Evolutionary conservation across 2,888 invertebrate species (phyloP).

Genomic region (Phania funesta): DNA sequence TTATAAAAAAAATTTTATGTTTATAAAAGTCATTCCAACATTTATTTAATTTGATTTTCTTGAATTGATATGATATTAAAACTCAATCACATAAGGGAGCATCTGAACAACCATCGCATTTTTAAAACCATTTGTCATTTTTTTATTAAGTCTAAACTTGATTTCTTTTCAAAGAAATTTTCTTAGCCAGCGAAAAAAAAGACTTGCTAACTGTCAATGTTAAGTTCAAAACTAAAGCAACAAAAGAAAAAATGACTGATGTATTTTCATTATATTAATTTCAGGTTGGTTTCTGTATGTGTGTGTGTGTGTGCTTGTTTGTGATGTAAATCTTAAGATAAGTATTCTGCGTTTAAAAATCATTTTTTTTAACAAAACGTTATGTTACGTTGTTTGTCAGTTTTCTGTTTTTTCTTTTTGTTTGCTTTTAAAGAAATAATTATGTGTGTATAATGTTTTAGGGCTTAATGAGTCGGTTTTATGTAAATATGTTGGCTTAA

Average conservation of each 20-base stretch:
- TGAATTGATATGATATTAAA: constrained; percentile 44
- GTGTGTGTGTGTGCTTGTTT: neutral
- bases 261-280: constrained; percentile 34
- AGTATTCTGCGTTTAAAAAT: constrained; percentile 54
- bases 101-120: constrained; percentile 10
- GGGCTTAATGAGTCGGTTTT: constrained; percentile 62
- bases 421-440: constrained; percentile 3
- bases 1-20: neutral
- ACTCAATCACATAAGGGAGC: neutral
- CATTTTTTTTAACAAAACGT: constrained; percentile 59
- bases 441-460: constrained; percentile 42
- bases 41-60: constrained; percentile 47
- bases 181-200: neutral
- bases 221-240: constrained; percentile 6
- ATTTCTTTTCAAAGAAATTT: constrained; percentile 31
- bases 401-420: neutral
- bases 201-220: constrained; percentile 23
- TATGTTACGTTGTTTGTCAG: constrained; percentile 63
- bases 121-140: constrained; percentile 64
- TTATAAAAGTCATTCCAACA: neutral
- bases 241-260: constrained; percentile 5
- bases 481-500: constrained; percentile 59
- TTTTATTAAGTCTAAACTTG: constrained; percentile 47
- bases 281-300: constrained; percentile 5
- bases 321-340: constrained; percentile 63